These are phyloP conservation scores for Xestia sexstrigata DNA, from an alignment of 2,888 invertebrate species.

Conservation along the genomic window DNA sequence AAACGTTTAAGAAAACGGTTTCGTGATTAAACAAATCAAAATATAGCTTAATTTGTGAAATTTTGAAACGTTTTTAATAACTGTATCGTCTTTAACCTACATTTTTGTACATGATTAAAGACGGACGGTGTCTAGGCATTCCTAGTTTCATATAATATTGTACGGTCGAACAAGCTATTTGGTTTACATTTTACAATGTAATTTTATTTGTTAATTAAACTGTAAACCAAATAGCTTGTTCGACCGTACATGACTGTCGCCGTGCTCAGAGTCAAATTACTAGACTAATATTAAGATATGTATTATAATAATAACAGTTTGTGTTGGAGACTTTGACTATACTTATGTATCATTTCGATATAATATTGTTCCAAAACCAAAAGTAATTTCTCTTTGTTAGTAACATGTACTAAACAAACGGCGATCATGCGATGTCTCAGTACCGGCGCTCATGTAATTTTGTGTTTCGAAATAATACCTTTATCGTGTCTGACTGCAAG, in stretches of 20 bases:
- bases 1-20: constrained; percentile 57
- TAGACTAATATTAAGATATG: constrained; percentile 8
- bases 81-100: constrained; percentile 58
- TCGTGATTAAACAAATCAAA: constrained; percentile 58
- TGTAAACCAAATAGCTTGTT: too few species aligned
- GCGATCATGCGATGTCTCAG: constrained; percentile 10
- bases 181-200: too few species aligned
- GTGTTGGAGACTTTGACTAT: constrained; percentile 32
- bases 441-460: constrained; percentile 17
- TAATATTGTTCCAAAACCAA: constrained; percentile 26
- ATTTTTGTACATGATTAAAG: constrained; percentile 50
- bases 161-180: too few species aligned
- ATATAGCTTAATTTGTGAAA: constrained; percentile 52
- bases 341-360: constrained; percentile 31
- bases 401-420: constrained; percentile 26
- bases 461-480: constrained; percentile 43
- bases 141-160: constrained; percentile 27
- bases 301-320: constrained; percentile 35
- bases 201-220: too few species aligned
- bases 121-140: constrained; percentile 34
- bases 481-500: constrained; percentile 45
- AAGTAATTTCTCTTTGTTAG: constrained; percentile 30
- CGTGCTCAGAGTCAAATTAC: constrained; percentile 30
- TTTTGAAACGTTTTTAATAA: constrained; percentile 57
- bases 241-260: constrained; percentile 46